phyloP scores from a whole-genome alignment of 2,113 vertebrate genomes.

The Anas platyrhynchos region DNA sequence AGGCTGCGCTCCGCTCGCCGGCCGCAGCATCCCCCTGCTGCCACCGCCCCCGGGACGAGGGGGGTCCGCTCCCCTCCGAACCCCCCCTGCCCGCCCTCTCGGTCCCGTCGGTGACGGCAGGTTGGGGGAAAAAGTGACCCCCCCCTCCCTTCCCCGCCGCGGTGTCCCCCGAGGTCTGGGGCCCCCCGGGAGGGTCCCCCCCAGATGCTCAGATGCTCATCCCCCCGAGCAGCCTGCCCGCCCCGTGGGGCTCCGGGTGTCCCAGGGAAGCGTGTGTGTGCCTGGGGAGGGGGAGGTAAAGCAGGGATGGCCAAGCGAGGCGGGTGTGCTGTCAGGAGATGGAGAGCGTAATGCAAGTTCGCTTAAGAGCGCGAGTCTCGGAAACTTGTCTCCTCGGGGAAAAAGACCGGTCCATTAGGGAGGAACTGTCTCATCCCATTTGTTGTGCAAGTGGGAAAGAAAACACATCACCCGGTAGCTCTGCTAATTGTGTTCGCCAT shows the following conservation, averaged over 20 bases:
- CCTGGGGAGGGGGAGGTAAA: neutral
- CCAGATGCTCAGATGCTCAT: too few species aligned
- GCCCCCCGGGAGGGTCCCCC: too few species aligned
- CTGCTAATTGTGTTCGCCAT: fast-evolving
- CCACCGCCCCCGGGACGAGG: neutral
- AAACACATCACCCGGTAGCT: neutral
- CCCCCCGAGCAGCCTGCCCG: too few species aligned
- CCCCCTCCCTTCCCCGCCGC: neutral
- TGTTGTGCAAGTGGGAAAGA: neutral
- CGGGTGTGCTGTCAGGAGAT: neutral
- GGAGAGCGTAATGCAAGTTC: neutral
- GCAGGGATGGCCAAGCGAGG: neutral
- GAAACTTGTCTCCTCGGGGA: neutral
- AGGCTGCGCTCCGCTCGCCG: slow-evolving; percentile 50
- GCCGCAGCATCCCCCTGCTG: neutral
- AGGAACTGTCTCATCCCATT: neutral
- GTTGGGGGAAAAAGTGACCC: fast-evolving
- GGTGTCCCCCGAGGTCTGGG: too few species aligned
- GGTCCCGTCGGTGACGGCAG: neutral
- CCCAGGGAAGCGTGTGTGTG: too few species aligned
- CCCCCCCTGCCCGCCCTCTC: neutral
- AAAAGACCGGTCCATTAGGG: neutral
- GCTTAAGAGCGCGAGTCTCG: neutral
- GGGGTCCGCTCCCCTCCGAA: neutral
- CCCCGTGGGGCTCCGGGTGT: too few species aligned